Percentiles rank a stretch among this genome's conserved stretches.
phyloP scores from a whole-genome alignment of 2,797 vertebrate genomes.

The Gila robusta region DNA sequence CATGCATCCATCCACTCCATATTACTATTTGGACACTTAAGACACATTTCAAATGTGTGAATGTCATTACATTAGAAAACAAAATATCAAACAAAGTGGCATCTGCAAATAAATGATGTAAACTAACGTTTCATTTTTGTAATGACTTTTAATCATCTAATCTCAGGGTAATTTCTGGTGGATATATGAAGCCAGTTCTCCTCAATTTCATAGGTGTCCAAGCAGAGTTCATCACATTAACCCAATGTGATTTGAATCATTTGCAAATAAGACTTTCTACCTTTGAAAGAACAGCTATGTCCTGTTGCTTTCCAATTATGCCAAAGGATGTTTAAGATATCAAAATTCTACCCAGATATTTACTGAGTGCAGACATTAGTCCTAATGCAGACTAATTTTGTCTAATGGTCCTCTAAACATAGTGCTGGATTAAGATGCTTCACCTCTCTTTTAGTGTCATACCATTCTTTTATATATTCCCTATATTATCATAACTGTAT shows the following conservation, averaged over 20 bases:
- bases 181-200: not conserved
- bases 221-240: not conserved
- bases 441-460: not conserved
- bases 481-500: not conserved
- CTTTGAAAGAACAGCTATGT: not conserved
- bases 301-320: not conserved
- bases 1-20: slow-evolving; percentile 9
- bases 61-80: not conserved
- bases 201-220: not conserved
- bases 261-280: not conserved
- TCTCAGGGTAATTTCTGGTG: too few relatives aligned
- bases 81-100: not conserved
- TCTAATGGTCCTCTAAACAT: slow-evolving; percentile 18
- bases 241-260: not conserved
- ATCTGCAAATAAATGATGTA: not conserved
- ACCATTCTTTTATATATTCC: not conserved
- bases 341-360: slow-evolving; percentile 9
- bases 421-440: not conserved
- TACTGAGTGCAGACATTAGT: not conserved
- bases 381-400: slow-evolving; percentile 2
- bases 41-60: not conserved
- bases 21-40: slow-evolving; percentile 14
- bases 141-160: not conserved
- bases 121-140: not conserved
- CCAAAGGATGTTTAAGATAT: not conserved